Evolutionary conservation across 1,140 invertebrate species (phyloP).

Genomic region (Drosophila setifemur): DNA sequence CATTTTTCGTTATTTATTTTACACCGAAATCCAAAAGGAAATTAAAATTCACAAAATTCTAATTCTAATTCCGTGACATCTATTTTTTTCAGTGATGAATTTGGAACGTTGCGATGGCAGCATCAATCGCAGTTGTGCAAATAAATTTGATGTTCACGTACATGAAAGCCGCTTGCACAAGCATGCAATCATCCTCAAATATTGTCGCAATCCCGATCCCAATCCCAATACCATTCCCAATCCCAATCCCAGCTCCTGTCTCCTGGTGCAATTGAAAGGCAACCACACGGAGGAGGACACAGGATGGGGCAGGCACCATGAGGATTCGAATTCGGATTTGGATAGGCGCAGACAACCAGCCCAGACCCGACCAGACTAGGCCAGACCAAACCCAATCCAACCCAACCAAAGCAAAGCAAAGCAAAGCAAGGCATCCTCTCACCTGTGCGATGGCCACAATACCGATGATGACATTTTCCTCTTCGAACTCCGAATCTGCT

Average conservation of each 20-base stretch:
- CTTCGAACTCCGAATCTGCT: background rate
- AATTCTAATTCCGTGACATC: background rate
- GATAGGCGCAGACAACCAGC: background rate
- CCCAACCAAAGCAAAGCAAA: too few relatives aligned
- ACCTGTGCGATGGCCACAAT: constrained; percentile 14
- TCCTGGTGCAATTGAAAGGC: background rate
- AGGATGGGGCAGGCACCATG: too few relatives aligned
- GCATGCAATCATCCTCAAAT: constrained; percentile 78
- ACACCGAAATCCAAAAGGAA: too few relatives aligned
- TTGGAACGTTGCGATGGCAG: constrained; percentile 8
- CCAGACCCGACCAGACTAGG: background rate
- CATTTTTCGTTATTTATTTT: too few relatives aligned
- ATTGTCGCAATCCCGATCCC: constrained; percentile 58
- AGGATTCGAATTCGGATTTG: background rate
- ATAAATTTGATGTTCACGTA: constrained; percentile 78
- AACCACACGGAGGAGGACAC: background rate
- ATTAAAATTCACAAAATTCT: too few relatives aligned
- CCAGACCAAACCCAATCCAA: background rate
- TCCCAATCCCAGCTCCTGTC: constrained; percentile 1
- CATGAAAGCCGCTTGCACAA: constrained; percentile 75
- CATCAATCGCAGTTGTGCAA: constrained; percentile 74
- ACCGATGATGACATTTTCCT: constrained; percentile 59
- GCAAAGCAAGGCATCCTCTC: too few relatives aligned
- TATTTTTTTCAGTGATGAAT: background rate
- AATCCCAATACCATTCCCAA: background rate